Conservation (phyloP, 1,140 invertebrate genomes). For the Macrocentrus cingulum region DNA sequence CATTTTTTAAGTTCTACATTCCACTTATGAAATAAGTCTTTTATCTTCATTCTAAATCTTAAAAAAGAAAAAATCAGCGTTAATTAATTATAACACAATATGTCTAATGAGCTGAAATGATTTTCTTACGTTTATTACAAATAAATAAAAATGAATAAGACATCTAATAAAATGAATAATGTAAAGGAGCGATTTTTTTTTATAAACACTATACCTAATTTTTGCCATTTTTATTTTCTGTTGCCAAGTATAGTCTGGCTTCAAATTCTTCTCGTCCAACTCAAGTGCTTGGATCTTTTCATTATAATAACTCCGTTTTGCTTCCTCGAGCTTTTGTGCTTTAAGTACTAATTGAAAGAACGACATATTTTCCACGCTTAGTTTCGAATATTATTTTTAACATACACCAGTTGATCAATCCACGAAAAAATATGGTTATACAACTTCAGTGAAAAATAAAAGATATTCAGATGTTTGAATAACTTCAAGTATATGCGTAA, state of each 20-base stretch:
- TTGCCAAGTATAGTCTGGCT: constrained; percentile 47
- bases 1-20: constrained; percentile 44
- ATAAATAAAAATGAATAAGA: too few species aligned
- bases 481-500: too few species aligned
- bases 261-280: constrained; percentile 44
- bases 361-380: constrained; percentile 36
- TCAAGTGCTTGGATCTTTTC: constrained; percentile 60
- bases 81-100: too few species aligned
- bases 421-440: too few species aligned
- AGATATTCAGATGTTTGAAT: too few species aligned
- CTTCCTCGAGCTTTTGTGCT: constrained; percentile 54
- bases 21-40: constrained; percentile 42
- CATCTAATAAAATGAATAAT: too few species aligned
- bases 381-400: not conserved
- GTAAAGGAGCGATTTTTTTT: too few species aligned
- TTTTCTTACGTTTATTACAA: too few species aligned
- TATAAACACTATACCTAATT: too few species aligned
- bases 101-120: too few species aligned
- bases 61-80: not conserved
- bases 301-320: constrained; percentile 51
- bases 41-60: constrained; percentile 51
- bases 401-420: not conserved
- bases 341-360: constrained; percentile 55
- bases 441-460: too few species aligned
- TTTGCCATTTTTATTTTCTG: constrained; percentile 53